Evolutionary conservation across 2,888 invertebrate genomes (phyloP).

Genomic region (Oscheius onirici): DNA sequence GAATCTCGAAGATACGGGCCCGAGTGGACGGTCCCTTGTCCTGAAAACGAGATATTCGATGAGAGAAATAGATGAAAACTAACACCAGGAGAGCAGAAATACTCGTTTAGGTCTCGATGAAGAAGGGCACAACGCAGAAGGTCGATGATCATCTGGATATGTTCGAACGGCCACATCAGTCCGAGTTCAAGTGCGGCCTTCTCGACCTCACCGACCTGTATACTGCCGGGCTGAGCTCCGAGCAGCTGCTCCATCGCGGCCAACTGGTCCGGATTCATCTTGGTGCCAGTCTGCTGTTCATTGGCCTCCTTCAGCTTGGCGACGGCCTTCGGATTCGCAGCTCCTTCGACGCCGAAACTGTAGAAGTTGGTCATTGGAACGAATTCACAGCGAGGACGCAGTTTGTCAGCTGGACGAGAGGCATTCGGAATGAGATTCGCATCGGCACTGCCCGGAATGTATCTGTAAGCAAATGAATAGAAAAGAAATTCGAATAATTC

Average conservation of each 20-base stretch:
- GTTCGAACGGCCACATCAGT: conserved; percentile 80
- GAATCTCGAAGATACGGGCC: conserved; percentile 70
- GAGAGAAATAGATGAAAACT: no score
- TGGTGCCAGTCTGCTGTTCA: conserved; percentile 45
- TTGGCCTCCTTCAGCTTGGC: conserved; percentile 54
- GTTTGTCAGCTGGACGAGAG: conserved; percentile 54
- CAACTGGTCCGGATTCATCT: conserved; percentile 43
- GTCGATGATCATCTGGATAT: conserved; percentile 89
- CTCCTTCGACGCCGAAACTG: conserved; percentile 43
- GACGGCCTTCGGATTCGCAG: conserved; percentile 56
- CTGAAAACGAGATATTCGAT: no score
- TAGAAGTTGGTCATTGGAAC: conserved; percentile 57
- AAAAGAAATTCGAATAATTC: no score
- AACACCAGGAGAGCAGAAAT: conserved; percentile 70
- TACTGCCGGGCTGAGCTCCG: conserved; percentile 12
- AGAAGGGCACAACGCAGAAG: conserved; percentile 85
- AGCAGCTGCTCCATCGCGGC: conserved; percentile 38
- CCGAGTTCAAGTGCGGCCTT: conserved; percentile 40
- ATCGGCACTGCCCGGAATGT: conserved; percentile 23
- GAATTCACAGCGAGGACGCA: conserved; percentile 61
- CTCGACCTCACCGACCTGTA: conserved; percentile 30
- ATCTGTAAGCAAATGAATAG: neutral
- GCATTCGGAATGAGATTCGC: conserved; percentile 48
- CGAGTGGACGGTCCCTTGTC: neutral
- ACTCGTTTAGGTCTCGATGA: conserved; percentile 78